phyloP scores from a whole-genome alignment of 2,113 vertebrate species.

The Erythrocercus mccallii region DNA sequence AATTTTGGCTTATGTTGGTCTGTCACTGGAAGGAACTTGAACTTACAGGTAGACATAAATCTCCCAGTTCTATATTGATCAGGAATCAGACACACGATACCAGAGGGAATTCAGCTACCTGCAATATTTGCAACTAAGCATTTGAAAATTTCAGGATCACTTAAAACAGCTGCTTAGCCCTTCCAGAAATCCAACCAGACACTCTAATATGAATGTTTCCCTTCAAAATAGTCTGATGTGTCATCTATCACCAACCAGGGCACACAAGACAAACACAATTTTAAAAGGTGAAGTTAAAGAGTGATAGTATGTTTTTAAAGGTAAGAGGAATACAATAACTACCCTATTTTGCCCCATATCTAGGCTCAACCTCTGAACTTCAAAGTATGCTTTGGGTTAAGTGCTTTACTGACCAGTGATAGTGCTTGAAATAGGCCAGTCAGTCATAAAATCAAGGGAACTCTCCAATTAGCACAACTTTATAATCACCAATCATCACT shows the following conservation, averaged over 20 bases:
- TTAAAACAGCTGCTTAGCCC: background rate
- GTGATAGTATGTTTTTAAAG: background rate
- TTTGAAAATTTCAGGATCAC: background rate
- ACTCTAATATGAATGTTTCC: background rate
- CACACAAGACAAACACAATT: background rate
- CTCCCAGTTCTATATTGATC: background rate
- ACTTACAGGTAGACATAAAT: accelerated
- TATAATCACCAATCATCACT: background rate
- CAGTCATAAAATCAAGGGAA: background rate
- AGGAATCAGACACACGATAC: background rate
- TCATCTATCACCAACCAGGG: background rate
- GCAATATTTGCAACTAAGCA: background rate
- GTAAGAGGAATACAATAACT: background rate
- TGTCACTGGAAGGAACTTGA: background rate
- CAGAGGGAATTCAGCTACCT: background rate
- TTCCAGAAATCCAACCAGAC: background rate
- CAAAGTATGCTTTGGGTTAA: background rate
- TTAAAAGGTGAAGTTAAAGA: background rate
- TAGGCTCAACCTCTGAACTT: background rate
- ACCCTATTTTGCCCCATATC: background rate
- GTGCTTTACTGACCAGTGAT: background rate
- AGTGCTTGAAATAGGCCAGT: background rate
- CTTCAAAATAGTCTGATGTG: background rate
- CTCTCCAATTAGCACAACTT: background rate
- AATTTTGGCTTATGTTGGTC: background rate